These are phyloP conservation scores for Chroicocephalus ridibundus DNA, from an alignment of 2,113 vertebrate genomes.

Conservation along the genomic window DNA sequence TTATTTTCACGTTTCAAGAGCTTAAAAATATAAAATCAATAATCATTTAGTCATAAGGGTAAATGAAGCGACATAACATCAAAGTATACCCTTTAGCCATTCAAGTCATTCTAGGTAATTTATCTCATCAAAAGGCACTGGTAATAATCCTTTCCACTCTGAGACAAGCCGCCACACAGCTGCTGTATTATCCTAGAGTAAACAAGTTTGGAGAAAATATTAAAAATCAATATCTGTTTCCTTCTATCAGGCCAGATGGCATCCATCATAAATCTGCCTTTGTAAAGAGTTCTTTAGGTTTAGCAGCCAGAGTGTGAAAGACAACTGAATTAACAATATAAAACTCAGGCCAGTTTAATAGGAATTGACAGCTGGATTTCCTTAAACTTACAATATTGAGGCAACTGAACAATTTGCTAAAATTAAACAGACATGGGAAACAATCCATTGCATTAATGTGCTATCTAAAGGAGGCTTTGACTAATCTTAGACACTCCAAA, in stretches of 20 bases:
- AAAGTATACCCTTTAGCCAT: constrained; percentile 88
- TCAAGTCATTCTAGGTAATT: constrained; percentile 86
- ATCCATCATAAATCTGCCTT: constrained; percentile 84
- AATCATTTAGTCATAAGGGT: constrained; percentile 94
- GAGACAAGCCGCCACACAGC: constrained; percentile 80
- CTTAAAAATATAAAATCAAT: constrained; percentile 94
- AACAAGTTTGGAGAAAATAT: constrained; percentile 90
- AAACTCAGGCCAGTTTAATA: constrained; percentile 39
- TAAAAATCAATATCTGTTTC: constrained; percentile 93
- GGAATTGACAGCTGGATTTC: constrained; percentile 62
- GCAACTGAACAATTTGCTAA: constrained; percentile 62
- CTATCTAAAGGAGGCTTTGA: constrained; percentile 20
- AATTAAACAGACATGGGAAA: constrained; percentile 65
- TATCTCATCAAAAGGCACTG: constrained; percentile 85
- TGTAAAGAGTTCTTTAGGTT: constrained; percentile 76
- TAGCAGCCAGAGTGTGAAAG: constrained; percentile 69
- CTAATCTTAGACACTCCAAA: not conserved
- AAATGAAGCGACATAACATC: constrained; percentile 91
- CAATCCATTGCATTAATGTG: constrained; percentile 35
- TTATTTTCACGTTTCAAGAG: constrained; percentile 88
- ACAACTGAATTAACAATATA: constrained; percentile 67
- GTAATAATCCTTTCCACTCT: constrained; percentile 85
- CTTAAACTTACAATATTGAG: constrained; percentile 62
- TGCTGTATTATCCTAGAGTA: constrained; percentile 85
- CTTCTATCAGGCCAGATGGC: constrained; percentile 86